These are phyloP conservation scores for Salminus brasiliensis DNA, from an alignment of 2,113 vertebrate species.

Conservation along the genomic window DNA sequence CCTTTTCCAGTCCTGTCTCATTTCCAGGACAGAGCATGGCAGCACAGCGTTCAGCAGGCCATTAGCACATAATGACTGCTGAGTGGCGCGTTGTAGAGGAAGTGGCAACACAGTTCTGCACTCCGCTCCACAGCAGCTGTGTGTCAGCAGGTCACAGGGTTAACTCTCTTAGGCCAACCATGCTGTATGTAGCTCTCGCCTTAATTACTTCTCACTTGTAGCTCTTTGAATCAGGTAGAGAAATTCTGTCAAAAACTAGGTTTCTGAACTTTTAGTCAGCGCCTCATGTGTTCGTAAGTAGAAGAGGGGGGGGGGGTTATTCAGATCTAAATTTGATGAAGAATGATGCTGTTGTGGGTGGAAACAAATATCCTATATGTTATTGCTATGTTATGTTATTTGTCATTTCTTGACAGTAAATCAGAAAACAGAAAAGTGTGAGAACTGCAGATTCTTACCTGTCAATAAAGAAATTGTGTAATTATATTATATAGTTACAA, in stretches of 20 bases:
- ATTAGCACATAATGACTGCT: conserved; percentile 46
- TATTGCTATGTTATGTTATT: no score
- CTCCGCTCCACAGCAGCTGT: conserved; percentile 14
- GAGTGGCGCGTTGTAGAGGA: conserved; percentile 5
- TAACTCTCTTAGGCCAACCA: background rate
- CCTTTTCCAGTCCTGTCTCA: conserved; percentile 51
- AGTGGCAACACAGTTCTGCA: conserved; percentile 1
- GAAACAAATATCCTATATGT: no score
- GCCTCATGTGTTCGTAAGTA: no score
- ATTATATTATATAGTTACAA: no score
- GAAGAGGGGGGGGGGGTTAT: no score
- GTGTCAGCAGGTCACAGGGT: conserved; percentile 27
- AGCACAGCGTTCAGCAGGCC: conserved; percentile 25
- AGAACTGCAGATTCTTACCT: no score
- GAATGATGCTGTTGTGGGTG: no score
- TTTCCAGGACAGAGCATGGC: conserved; percentile 64
- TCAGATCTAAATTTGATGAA: no score
- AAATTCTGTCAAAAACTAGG: background rate
- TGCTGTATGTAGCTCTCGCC: background rate
- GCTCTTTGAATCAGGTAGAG: background rate
- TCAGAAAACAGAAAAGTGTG: no score
- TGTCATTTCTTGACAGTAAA: no score
- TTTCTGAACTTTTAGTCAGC: background rate
- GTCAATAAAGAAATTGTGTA: no score
- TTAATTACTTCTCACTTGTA: background rate